Evolutionary conservation across 2,797 vertebrate species (phyloP), one percentile per base, ranked within the genome.

Genomic region (Oryzias dopingdopingensis): DNA sequence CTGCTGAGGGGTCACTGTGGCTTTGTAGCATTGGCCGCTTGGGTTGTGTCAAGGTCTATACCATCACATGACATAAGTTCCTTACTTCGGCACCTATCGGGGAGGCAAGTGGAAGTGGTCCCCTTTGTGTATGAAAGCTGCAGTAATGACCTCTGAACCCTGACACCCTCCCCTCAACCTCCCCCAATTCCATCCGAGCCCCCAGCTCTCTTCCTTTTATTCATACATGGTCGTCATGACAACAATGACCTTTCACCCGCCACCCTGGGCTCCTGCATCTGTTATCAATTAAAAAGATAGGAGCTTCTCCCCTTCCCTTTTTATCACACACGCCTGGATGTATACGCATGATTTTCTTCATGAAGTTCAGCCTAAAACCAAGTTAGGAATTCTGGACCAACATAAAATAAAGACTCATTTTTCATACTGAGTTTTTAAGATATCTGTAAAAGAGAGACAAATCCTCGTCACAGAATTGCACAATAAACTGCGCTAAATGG

Each of bases 201-300:
- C 86, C 82, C 80, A 69, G 63, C 72, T 67, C 71, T 58, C 78
- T 81, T 78, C 79, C 84, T 83, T 90, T 88, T 88, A 86, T 88
- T 86, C 81, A 77, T 87, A 88, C 82, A 77, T 32, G 15, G 90
- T 92, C 90, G 74, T 89, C 67, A 80, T 90, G 89, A 82, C 89
- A 85, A 91, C 88, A 51, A 68, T 87, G 89, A 94, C 92, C 94
- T 90, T 89, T 92, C 90, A 93, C 91, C 93, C 54, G 81, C 29
- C 74, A 72, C 80, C 76, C 80, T 57, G 46, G 85, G 79, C 82
- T 86, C 77, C 86, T 90, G 91, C 94, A 94, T 93, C 94, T 95
- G 93, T 92, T 92, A 84, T 92, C 92, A 93, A 92, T 95, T 95
- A 93, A 90, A 90, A 59, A 20, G 62, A 89, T 82, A 87, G 87